These are phyloP conservation scores for Thaumatotibia leucotreta DNA, from an alignment of 1,140 invertebrate species.

Conservation along the genomic window DNA sequence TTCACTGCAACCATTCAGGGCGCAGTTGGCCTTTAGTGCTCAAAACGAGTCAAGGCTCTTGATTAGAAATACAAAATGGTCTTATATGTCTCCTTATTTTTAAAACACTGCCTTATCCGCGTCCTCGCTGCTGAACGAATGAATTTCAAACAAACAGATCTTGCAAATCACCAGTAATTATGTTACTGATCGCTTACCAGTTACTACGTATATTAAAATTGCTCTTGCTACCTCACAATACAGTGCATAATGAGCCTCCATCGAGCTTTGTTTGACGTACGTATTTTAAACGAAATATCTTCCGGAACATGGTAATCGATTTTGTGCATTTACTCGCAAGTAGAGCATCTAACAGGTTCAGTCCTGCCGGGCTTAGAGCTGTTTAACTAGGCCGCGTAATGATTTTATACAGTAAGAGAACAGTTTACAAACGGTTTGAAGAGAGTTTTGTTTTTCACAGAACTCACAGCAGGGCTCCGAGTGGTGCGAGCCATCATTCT, in stretches of 20 bases:
- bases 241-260: background rate
- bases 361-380: background rate
- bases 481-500: conserved; percentile 70
- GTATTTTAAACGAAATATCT: conserved; percentile 4
- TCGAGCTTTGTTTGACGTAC: background rate
- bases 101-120: background rate
- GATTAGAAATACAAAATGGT: background rate
- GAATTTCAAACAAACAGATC: background rate
- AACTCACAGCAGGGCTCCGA: conserved; percentile 71
- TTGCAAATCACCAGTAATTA: background rate
- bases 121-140: background rate
- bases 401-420: conserved; percentile 2
- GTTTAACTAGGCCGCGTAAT: background rate
- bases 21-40: background rate
- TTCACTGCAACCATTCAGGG: background rate
- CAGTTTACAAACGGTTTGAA: background rate
- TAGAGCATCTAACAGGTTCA: conserved; percentile 7
- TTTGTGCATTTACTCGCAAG: conserved; percentile 9
- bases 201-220: background rate
- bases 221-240: background rate
- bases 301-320: conserved; percentile 7
- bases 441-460: conserved; percentile 39
- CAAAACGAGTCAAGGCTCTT: background rate
- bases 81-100: background rate
- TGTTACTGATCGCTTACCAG: background rate